phyloP scores from a whole-genome alignment of 30 jellyfish, hydroid and myxozoan genomes.

The Clytia hemisphaerica region DNA sequence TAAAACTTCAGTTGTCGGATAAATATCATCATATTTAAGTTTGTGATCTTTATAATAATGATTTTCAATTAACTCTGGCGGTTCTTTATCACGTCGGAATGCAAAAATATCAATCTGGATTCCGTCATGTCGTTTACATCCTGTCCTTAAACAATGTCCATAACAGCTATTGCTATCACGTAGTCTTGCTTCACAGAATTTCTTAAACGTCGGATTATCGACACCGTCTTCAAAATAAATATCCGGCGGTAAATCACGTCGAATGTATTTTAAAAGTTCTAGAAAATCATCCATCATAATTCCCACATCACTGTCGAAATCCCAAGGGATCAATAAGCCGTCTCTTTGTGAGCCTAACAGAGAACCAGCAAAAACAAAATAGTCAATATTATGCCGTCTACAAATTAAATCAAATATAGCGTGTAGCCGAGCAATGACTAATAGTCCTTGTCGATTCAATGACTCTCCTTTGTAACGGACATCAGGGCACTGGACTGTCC shows the following conservation, averaged over 20 bases:
- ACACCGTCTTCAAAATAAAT: conserved; percentile 54
- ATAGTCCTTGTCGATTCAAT: conserved; percentile 67
- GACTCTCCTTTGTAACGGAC: conserved; percentile 72
- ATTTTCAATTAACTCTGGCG: conserved; percentile 15
- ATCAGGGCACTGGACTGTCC: conserved; percentile 93
- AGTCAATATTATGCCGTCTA: conserved; percentile 48
- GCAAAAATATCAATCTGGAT: conserved; percentile 64
- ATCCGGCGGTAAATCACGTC: conserved; percentile 67
- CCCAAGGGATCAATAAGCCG: conserved; percentile 73
- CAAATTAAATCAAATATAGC: conserved; percentile 50
- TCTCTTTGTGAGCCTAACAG: conserved; percentile 72
- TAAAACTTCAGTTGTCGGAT: conserved; percentile 47
- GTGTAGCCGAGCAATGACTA: conserved; percentile 50
- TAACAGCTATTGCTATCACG: conserved; percentile 64
- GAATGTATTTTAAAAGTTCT: conserved; percentile 38
- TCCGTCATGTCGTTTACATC: conserved; percentile 86
- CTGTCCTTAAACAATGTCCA: conserved; percentile 52
- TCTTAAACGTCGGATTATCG: conserved; percentile 38
- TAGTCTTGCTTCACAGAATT: conserved; percentile 28
- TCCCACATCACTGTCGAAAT: conserved; percentile 65
- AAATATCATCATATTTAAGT: conserved; percentile 18
- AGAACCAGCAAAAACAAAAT: conserved; percentile 83
- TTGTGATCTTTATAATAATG: conserved; percentile 2
- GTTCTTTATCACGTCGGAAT: conserved; percentile 26
- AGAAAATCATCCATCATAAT: conserved; percentile 61